These are phyloP conservation scores for Gobiocypris rarus DNA, from an alignment of 2,113 vertebrate genomes.

Conservation along the genomic window DNA sequence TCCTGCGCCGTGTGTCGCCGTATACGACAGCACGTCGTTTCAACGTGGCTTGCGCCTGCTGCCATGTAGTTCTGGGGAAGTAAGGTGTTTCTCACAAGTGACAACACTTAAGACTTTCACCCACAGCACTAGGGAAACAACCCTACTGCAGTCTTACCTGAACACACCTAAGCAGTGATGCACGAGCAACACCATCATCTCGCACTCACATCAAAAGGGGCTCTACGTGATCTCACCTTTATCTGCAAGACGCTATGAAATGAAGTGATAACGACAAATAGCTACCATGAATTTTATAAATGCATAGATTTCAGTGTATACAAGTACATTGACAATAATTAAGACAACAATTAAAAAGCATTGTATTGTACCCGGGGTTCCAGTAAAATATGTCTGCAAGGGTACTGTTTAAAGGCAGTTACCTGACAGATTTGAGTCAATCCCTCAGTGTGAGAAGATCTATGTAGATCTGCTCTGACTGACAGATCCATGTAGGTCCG, in stretches of 20 bases:
- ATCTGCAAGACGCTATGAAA: too few species aligned
- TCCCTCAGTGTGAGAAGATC: too few species aligned
- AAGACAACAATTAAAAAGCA: too few species aligned
- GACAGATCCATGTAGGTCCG: too few species aligned
- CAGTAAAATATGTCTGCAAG: too few species aligned
- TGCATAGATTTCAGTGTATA: not conserved
- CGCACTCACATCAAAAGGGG: not conserved
- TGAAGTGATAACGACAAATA: too few species aligned
- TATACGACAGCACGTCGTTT: slow-evolving; percentile 66
- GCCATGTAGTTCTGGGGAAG: slow-evolving; percentile 6
- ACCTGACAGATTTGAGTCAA: too few species aligned
- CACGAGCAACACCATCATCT: slow-evolving; percentile 9
- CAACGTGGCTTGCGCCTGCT: slow-evolving; percentile 22
- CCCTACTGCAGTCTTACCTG: not conserved
- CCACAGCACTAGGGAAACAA: slow-evolving; percentile 17
- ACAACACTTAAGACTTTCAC: slow-evolving; percentile 42
- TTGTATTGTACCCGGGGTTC: too few species aligned
- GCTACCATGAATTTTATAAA: not conserved
- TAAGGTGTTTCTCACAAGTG: slow-evolving; percentile 43
- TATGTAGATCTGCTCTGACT: too few species aligned
- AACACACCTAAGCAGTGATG: not conserved
- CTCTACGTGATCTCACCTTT: not conserved
- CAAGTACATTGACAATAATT: not conserved
- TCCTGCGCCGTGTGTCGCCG: slow-evolving; percentile 54
- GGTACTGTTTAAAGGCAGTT: too few species aligned